Evolutionary conservation across 2,888 invertebrate genomes (phyloP).

Genomic region (Lobophora halterata): DNA sequence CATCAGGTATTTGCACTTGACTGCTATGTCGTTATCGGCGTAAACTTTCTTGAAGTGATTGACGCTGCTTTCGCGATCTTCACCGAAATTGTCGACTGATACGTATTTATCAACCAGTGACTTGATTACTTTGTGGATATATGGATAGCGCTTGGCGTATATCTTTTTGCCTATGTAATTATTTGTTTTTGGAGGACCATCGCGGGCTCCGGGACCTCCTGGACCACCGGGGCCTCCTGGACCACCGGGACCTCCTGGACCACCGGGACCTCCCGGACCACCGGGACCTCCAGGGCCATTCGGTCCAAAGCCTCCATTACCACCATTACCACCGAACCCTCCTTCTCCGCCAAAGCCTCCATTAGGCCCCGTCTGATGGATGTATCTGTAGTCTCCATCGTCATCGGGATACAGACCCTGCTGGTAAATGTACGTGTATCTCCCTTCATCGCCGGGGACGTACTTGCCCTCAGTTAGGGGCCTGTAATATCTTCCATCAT

Average conservation of each 20-base stretch:
- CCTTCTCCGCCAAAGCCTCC: slow-evolving; percentile 52
- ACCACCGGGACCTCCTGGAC: slow-evolving; percentile 24
- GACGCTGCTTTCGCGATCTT: slow-evolving; percentile 44
- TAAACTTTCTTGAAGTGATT: slow-evolving; percentile 53
- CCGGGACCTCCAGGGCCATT: slow-evolving; percentile 35
- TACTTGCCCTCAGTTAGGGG: slow-evolving; percentile 76
- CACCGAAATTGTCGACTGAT: slow-evolving; percentile 51
- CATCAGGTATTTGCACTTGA: slow-evolving; percentile 59
- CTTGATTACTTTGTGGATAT: slow-evolving; percentile 59
- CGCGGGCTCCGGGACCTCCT: slow-evolving; percentile 32
- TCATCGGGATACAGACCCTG: slow-evolving; percentile 56
- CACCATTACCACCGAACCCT: slow-evolving; percentile 40
- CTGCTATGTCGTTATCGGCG: slow-evolving; percentile 55
- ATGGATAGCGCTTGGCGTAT: slow-evolving; percentile 64
- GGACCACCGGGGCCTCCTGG: slow-evolving; percentile 26
- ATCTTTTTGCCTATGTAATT: slow-evolving; percentile 57
- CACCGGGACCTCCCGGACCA: slow-evolving; percentile 17
- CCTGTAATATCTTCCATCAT: slow-evolving; percentile 70
- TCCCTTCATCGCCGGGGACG: slow-evolving; percentile 74
- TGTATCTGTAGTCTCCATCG: slow-evolving; percentile 75
- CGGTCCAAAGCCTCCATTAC: slow-evolving; percentile 33
- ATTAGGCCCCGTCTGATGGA: slow-evolving; percentile 62
- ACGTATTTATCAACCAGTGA: slow-evolving; percentile 58
- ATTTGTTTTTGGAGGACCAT: slow-evolving; percentile 39
- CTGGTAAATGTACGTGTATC: slow-evolving; percentile 69